Conservation (phyloP, 2,113 vertebrate species). For the Centropristis striata region DNA sequence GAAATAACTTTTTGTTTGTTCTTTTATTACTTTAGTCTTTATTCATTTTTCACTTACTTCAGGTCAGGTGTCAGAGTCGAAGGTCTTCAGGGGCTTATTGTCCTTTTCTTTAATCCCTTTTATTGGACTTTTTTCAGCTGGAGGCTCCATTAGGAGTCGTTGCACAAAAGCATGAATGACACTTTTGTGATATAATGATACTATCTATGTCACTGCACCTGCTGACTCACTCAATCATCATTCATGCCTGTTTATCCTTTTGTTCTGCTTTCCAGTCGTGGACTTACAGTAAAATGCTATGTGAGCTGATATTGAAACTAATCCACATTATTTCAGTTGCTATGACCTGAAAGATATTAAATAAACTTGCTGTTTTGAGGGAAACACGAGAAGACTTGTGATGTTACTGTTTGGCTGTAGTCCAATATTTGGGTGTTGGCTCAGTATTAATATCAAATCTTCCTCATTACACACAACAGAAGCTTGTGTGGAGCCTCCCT, state of each 20-base stretch:
- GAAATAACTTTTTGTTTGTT: no score
- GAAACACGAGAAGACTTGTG: background rate
- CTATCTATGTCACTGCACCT: background rate
- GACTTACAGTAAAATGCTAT: background rate
- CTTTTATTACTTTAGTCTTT: background rate
- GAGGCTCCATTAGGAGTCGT: background rate
- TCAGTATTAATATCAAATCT: slow-evolving; percentile 3
- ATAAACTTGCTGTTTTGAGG: background rate
- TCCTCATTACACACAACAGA: background rate
- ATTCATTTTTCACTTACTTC: background rate
- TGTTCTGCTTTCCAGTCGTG: background rate
- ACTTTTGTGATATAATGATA: background rate
- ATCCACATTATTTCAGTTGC: background rate
- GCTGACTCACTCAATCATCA: background rate
- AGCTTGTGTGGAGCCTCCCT: background rate
- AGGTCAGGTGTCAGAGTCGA: background rate
- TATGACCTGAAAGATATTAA: background rate
- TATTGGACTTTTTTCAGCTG: background rate
- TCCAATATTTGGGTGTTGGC: background rate
- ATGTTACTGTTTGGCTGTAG: background rate
- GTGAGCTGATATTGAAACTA: background rate
- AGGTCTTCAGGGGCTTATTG: no score
- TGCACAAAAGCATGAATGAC: background rate
- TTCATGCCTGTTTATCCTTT: background rate
- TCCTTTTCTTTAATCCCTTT: background rate